Evolutionary conservation across 1,140 invertebrate species (phyloP).

Genomic region (Hermetia illucens): DNA sequence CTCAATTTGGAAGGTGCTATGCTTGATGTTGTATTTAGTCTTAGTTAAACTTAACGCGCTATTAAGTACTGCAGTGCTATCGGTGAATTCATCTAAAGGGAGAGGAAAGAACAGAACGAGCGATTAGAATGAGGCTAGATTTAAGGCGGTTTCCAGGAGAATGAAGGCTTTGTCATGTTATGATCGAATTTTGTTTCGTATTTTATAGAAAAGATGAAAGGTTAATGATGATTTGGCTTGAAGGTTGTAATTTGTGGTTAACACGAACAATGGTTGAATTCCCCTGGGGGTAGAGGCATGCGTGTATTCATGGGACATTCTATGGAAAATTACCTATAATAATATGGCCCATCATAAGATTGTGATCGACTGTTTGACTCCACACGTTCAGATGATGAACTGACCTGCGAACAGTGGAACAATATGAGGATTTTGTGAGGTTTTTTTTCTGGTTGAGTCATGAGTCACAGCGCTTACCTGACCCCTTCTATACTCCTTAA

Average conservation of each 20-base stretch:
- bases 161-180: conserved; percentile 6
- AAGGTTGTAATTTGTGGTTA: too few relatives aligned
- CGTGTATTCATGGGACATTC: neutral
- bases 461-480: conserved; percentile 22
- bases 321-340: conserved; percentile 55
- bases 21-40: conserved; percentile 38
- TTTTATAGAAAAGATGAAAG: conserved; percentile 2
- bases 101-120: conserved; percentile 9
- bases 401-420: conserved; percentile 19
- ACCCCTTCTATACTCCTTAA: conserved; percentile 50
- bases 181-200: conserved; percentile 6
- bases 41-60: conserved; percentile 36
- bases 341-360: conserved; percentile 56
- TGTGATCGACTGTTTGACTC: conserved; percentile 60
- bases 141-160: conserved; percentile 6
- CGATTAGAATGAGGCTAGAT: conserved; percentile 3
- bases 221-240: conserved; percentile 1
- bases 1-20: conserved; percentile 46
- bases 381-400: conserved; percentile 70
- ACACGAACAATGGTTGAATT: neutral
- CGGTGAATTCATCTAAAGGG: conserved; percentile 33
- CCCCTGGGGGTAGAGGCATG: neutral
- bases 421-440: neutral
- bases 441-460: neutral
- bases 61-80: conserved; percentile 36